Conservation (phyloP, 2,113 vertebrate species). For the Pardalotus punctatus region DNA sequence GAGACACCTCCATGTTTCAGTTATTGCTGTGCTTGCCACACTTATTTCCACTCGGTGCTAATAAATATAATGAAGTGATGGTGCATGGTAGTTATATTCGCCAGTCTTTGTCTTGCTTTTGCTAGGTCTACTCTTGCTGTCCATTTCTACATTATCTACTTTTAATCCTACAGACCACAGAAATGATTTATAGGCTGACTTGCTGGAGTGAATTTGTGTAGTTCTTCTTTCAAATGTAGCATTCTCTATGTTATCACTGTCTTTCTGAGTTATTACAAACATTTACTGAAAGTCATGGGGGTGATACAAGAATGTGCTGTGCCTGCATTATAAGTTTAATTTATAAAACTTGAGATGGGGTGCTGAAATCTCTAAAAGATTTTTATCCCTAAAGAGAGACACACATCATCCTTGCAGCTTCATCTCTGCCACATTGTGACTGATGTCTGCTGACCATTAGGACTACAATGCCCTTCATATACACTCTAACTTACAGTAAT, state of each 20-base stretch:
- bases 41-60: not conserved
- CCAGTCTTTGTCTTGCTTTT: not conserved
- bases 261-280: slow-evolving; percentile 18
- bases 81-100: not conserved
- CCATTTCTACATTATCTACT: not conserved
- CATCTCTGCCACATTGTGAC: not conserved
- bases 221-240: not conserved
- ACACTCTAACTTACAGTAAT: not conserved
- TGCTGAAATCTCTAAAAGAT: not conserved
- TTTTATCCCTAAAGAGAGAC: not conserved
- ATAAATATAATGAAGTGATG: not conserved
- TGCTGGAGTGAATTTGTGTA: not conserved
- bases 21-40: not conserved
- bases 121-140: not conserved
- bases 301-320: not conserved
- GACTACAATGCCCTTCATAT: not conserved
- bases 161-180: not conserved
- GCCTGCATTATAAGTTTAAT: not conserved
- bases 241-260: not conserved
- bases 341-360: not conserved
- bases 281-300: not conserved
- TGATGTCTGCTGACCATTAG: not conserved
- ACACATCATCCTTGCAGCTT: not conserved
- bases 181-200: not conserved
- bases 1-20: not conserved